These are phyloP conservation scores for Hemitrygon akajei DNA, from an alignment of 2,797 vertebrate species.

Conservation along the genomic window DNA sequence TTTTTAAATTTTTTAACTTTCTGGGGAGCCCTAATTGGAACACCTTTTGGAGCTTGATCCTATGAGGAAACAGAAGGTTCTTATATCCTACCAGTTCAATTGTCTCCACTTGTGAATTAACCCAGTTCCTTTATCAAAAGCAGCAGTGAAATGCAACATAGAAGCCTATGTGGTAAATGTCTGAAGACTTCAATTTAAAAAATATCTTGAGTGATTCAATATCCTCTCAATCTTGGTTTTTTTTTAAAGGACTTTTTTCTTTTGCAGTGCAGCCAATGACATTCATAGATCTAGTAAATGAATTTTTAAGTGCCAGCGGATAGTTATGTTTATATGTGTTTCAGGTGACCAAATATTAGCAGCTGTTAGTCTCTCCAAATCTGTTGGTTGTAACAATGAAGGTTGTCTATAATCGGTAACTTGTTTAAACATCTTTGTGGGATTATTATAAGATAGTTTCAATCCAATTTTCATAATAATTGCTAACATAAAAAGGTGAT, in stretches of 20 bases:
- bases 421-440: background rate
- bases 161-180: background rate
- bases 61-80: background rate
- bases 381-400: background rate
- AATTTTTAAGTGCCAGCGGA: background rate
- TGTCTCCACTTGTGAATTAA: background rate
- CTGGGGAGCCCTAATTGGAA: background rate
- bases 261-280: background rate
- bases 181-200: background rate
- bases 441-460: background rate
- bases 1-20: background rate
- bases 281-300: background rate
- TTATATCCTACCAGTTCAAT: constrained; percentile 5
- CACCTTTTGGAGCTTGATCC: background rate
- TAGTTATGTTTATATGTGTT: background rate
- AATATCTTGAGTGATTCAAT: background rate
- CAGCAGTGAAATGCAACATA: background rate
- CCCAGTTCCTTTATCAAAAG: background rate
- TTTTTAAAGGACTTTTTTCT: background rate
- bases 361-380: background rate
- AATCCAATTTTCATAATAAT: background rate
- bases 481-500: background rate
- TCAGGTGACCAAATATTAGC: background rate
- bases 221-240: background rate
- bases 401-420: background rate